phyloP scores from a whole-genome alignment of 2,113 vertebrate genomes.

The Sinocyclocheilus grahami region DNA sequence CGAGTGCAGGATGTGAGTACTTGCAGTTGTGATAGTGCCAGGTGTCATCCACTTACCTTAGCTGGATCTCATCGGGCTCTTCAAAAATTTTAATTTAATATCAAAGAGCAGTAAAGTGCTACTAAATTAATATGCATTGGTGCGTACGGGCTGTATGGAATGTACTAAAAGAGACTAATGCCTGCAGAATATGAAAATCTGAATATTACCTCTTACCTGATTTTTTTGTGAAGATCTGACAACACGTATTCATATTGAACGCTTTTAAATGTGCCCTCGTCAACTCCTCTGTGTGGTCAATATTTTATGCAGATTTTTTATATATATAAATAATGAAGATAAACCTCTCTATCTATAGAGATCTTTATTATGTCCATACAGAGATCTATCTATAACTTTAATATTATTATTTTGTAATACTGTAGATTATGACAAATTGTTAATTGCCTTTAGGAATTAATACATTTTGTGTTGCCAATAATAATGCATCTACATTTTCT shows the following conservation, averaged over 20 bases:
- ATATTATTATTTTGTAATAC: neutral
- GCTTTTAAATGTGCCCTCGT: neutral
- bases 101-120: constrained; percentile 25
- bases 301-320: neutral
- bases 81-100: constrained; percentile 44
- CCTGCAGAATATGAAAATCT: neutral
- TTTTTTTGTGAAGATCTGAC: constrained; percentile 23
- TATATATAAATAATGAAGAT: neutral
- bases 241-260: constrained; percentile 9
- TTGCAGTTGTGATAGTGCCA: neutral
- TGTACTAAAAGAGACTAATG: neutral
- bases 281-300: neutral
- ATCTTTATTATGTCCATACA: too few species aligned
- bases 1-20: constrained; percentile 29
- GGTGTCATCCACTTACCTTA: constrained; percentile 51
- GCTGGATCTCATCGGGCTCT: constrained; percentile 27
- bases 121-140: constrained; percentile 24
- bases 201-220: constrained; percentile 51
- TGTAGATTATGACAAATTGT: neutral
- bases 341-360: neutral
- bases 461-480: neutral
- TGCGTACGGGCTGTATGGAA: neutral
- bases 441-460: neutral
- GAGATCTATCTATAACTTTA: too few species aligned
- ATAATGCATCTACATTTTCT: neutral